Conservation (phyloP, 2,888 invertebrate genomes). For the Calameuta idolon region DNA sequence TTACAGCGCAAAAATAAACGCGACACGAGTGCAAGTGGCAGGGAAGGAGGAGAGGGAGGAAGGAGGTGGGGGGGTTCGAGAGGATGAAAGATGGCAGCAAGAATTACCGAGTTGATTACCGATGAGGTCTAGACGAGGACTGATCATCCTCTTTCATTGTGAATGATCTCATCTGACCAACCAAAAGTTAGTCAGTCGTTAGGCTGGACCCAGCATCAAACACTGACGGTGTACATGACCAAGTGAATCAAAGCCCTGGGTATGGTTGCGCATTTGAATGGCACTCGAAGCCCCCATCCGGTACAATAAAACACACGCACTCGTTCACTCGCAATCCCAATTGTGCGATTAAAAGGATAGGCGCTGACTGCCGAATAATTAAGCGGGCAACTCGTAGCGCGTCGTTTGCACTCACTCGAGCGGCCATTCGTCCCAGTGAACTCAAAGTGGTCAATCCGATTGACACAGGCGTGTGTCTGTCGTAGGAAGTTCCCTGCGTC, state of each 20-base stretch:
- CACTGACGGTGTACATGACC: not conserved
- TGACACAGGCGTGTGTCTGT: not conserved
- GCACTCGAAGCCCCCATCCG: constrained; percentile 44
- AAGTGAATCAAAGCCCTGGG: constrained; percentile 8
- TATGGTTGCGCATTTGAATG: constrained; percentile 54
- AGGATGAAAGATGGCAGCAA: not conserved
- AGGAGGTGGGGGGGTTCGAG: not conserved
- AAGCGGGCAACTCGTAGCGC: constrained; percentile 11
- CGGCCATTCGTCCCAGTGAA: constrained; percentile 2
- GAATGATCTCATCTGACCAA: not conserved
- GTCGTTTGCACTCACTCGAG: constrained; percentile 15
- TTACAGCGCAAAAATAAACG: not conserved
- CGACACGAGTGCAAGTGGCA: not conserved
- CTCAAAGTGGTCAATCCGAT: not conserved
- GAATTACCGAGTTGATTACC: not conserved
- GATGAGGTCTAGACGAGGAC: not conserved
- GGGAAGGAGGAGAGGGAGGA: no score
- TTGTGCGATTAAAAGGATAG: constrained; percentile 38
- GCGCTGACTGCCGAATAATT: constrained; percentile 32
- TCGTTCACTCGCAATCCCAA: constrained; percentile 31
- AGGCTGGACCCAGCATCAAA: not conserved
- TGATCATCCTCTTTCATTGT: not conserved
- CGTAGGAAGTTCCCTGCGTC: not conserved
- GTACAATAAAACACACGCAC: constrained; percentile 36
- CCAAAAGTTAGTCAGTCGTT: not conserved